These are phyloP conservation scores for Leucosticte australis DNA, from an alignment of 2,113 vertebrate genomes.

Conservation along the genomic window DNA sequence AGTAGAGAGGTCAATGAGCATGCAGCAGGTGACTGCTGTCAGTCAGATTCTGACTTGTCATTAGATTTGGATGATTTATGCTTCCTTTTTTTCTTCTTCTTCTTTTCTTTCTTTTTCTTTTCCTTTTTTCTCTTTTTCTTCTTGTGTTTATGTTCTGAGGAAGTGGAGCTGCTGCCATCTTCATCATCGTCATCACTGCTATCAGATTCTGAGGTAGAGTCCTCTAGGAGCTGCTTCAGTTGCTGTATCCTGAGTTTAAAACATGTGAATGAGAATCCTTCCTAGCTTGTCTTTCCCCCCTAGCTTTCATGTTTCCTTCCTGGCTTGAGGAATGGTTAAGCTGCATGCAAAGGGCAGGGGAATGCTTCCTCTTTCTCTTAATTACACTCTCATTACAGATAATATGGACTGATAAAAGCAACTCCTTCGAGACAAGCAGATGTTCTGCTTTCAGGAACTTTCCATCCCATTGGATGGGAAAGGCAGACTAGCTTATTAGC, in stretches of 20 bases:
- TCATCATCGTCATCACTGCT: conserved; percentile 69
- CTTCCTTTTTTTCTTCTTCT: conserved; percentile 73
- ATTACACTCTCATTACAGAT: not conserved
- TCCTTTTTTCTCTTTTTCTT: conserved; percentile 83
- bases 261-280: not conserved
- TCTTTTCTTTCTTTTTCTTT: conserved; percentile 73
- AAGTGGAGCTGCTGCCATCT: conserved; percentile 74
- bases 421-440: not conserved
- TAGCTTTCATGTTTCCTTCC: not conserved
- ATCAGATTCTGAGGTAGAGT: conserved; percentile 87
- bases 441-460: not conserved
- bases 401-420: not conserved
- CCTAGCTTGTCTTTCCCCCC: not conserved
- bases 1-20: not conserved
- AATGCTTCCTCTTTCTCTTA: not conserved
- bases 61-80: conserved; percentile 79
- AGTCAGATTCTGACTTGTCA: conserved; percentile 77
- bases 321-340: not conserved
- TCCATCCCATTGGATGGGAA: not conserved
- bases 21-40: not conserved
- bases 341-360: not conserved
- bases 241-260: conserved; percentile 86
- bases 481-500: not conserved
- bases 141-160: conserved; percentile 73
- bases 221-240: conserved; percentile 88